Conservation (phyloP, 1,140 invertebrate genomes). For the Pachypeltis micranthus region DNA sequence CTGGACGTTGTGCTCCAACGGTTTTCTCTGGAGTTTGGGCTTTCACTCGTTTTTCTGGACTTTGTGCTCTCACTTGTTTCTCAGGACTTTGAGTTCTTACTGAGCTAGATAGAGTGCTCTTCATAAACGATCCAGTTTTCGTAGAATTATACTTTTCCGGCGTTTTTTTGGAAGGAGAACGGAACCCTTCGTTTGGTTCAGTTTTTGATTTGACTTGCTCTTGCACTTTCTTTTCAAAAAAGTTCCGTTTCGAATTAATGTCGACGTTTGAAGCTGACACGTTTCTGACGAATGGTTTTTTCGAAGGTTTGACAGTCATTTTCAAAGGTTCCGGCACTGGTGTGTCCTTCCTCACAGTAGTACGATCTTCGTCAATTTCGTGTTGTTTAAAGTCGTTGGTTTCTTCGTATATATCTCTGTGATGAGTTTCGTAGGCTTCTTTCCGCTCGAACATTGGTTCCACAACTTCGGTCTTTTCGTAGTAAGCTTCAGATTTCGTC, state of each 20-base stretch:
- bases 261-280: conserved; percentile 6
- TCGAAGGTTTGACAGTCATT: conserved; percentile 12
- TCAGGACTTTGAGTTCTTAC: not conserved
- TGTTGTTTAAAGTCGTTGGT: conserved; percentile 9
- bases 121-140: conserved; percentile 7
- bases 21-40: no score
- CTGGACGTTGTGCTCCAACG: no score
- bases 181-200: not conserved
- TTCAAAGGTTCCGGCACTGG: conserved; percentile 10
- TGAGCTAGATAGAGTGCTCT: conserved; percentile 5
- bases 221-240: conserved; percentile 26
- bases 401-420: not conserved
- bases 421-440: not conserved
- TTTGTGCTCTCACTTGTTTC: not conserved
- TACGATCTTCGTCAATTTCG: conserved; percentile 1
- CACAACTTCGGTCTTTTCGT: not conserved
- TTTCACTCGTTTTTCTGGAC: not conserved
- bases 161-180: not conserved
- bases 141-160: not conserved
- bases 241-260: conserved; percentile 24
- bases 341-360: not conserved
- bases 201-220: conserved; percentile 5
- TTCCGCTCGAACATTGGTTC: not conserved
- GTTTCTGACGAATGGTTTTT: conserved; percentile 20
- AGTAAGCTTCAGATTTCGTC: not conserved